A percentile compares a stretch with the other conserved stretches of the same genome.
phyloP scores from a whole-genome alignment of 2,888 invertebrate genomes.

The Leptinotarsa peninsularis region DNA sequence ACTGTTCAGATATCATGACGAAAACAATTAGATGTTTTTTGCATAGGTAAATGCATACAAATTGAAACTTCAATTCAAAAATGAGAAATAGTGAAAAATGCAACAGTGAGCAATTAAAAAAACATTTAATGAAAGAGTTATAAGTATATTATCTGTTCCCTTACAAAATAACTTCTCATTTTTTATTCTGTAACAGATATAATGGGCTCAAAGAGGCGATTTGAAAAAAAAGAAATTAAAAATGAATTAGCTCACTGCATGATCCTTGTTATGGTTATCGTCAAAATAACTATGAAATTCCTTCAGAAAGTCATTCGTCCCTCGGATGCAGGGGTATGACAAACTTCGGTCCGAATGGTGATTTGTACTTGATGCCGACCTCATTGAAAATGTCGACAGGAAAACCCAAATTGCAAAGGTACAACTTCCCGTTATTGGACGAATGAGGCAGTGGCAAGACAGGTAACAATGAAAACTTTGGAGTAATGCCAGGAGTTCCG shows the following conservation, averaged over 20 bases:
- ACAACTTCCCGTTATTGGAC: constrained; percentile 77
- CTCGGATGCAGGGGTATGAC: constrained; percentile 77
- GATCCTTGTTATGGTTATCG: background rate
- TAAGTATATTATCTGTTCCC: background rate
- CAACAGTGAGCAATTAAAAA: background rate
- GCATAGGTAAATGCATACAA: no score
- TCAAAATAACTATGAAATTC: background rate
- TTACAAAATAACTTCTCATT: background rate
- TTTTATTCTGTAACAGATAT: constrained; percentile 1
- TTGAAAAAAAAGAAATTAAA: constrained; percentile 4
- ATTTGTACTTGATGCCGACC: constrained; percentile 82
- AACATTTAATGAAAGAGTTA: background rate
- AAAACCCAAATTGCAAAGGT: constrained; percentile 87
- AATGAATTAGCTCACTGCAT: background rate
- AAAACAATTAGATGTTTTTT: no score
- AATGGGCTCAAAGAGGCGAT: background rate
- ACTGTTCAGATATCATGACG: no score
- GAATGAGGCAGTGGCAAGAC: constrained; percentile 77
- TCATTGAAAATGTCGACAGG: constrained; percentile 82
- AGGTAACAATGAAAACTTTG: constrained; percentile 79
- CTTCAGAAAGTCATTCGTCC: constrained; percentile 40
- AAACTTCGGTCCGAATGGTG: constrained; percentile 88
- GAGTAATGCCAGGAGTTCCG: constrained; percentile 71
- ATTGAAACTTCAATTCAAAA: no score
- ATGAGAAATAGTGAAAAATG: background rate